Evolutionary conservation across 2,888 invertebrate species (phyloP).

Genomic region (Parnassius smintheus): DNA sequence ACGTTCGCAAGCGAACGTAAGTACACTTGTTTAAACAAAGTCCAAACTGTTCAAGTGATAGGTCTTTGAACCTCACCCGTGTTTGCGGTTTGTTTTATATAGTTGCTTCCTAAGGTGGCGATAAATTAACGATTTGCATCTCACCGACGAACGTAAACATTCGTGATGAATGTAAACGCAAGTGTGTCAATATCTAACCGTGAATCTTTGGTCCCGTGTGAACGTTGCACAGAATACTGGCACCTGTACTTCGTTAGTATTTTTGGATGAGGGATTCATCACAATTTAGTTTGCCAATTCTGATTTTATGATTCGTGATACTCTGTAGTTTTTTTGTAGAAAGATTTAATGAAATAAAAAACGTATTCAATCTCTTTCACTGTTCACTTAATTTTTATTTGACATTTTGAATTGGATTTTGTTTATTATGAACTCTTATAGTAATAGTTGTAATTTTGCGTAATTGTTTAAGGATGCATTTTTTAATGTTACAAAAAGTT

Average conservation of each 20-base stretch:
- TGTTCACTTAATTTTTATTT: no score
- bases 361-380: no score
- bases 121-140: conserved; percentile 79
- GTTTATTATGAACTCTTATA: no score
- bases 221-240: conserved; percentile 30
- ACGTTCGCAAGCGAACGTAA: conserved; percentile 46
- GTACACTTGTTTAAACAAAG: conserved; percentile 72
- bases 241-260: conserved; percentile 3
- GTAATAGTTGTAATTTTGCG: no score
- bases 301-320: no score
- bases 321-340: no score
- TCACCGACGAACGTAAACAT: conserved; percentile 65
- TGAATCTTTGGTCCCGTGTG: conserved; percentile 42
- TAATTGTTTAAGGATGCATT: no score
- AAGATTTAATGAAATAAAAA: no score
- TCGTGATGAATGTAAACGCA: conserved; percentile 61
- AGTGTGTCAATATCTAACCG: conserved; percentile 57
- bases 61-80: conserved; percentile 73
- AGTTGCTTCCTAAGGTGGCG: conserved; percentile 71
- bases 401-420: no score
- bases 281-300: no score
- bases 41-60: conserved; percentile 68
- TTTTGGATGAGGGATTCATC: no score
- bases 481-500: no score
- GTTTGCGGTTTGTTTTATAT: conserved; percentile 76